phyloP scores from a whole-genome alignment of 92 coral and sea anemone genomes.

The Parazoanthus atlanticus region DNA sequence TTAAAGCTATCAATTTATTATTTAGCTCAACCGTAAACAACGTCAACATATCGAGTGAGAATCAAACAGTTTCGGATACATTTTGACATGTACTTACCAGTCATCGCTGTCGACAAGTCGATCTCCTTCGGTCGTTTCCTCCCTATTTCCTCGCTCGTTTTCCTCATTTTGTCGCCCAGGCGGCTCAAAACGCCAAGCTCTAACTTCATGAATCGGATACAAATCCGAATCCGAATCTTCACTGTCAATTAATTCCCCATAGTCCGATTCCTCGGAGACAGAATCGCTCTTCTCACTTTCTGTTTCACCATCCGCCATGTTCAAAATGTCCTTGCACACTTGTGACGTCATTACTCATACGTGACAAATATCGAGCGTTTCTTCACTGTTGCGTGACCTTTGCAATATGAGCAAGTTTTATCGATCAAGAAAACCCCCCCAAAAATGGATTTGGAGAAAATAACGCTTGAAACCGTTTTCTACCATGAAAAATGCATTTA shows the following conservation, averaged over 20 bases:
- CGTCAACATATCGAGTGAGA: constrained; percentile 8
- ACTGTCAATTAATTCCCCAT: not conserved
- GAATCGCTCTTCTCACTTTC: not conserved
- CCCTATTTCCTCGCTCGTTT: not conserved
- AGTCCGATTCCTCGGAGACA: not conserved
- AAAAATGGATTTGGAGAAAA: constrained; percentile 1
- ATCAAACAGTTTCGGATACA: not conserved
- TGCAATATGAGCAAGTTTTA: not conserved
- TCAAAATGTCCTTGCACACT: not conserved
- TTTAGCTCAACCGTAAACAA: not conserved
- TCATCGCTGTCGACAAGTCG: constrained; percentile 18
- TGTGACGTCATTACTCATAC: not conserved
- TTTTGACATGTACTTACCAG: not conserved
- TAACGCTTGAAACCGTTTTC: not conserved
- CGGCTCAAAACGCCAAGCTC: constrained; percentile 24
- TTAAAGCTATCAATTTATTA: not conserved
- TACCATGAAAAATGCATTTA: not conserved
- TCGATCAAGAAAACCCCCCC: not conserved
- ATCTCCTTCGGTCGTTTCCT: not conserved
- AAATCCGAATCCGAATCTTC: not conserved
- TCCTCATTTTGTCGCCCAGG: not conserved
- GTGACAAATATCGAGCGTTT: constrained; percentile 2
- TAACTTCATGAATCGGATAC: constrained; percentile 1
- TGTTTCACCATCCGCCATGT: not conserved
- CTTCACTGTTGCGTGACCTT: not conserved